Evolutionary conservation across 2,797 vertebrate genomes (phyloP).

Genomic region (Parotocinclus haroldoi): DNA sequence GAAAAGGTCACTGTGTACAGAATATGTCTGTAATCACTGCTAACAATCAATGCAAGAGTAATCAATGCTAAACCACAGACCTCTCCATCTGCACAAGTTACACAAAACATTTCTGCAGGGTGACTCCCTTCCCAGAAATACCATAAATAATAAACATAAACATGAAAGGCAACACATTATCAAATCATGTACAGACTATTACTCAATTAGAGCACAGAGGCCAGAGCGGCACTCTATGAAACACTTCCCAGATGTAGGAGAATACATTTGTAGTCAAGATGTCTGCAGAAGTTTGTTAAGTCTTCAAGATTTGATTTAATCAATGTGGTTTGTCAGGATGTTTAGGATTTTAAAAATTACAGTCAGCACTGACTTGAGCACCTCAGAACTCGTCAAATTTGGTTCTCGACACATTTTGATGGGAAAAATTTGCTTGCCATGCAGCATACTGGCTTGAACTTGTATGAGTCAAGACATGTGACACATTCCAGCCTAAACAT

Average conservation of each 20-base stretch:
- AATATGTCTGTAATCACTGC: slow-evolving; percentile 44
- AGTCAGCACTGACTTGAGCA: no score
- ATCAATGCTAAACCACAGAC: slow-evolving; percentile 50
- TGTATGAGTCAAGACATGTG: no score
- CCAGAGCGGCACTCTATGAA: slow-evolving; percentile 36
- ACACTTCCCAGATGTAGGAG: slow-evolving; percentile 46
- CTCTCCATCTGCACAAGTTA: slow-evolving; percentile 48
- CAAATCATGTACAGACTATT: slow-evolving; percentile 48
- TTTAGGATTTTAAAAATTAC: slow-evolving; percentile 56
- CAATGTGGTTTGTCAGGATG: slow-evolving; percentile 47
- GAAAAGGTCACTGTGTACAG: slow-evolving; percentile 41
- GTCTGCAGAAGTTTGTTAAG: slow-evolving; percentile 43
- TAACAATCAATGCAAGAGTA: slow-evolving; percentile 46
- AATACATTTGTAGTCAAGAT: slow-evolving; percentile 45
- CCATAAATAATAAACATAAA: slow-evolving; percentile 53
- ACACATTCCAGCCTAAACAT: no score
- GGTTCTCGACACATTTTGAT: no score
- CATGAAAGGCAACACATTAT: slow-evolving; percentile 39
- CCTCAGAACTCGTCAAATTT: no score
- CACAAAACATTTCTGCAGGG: slow-evolving; percentile 47
- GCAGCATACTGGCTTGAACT: no score
- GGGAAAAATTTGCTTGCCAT: no score
- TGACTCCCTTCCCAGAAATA: slow-evolving; percentile 47
- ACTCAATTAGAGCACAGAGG: slow-evolving; percentile 47
- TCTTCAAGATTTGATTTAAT: slow-evolving; percentile 40